phyloP scores from a whole-genome alignment of 1,140 invertebrate species.

The Pomacea maculata region DNA sequence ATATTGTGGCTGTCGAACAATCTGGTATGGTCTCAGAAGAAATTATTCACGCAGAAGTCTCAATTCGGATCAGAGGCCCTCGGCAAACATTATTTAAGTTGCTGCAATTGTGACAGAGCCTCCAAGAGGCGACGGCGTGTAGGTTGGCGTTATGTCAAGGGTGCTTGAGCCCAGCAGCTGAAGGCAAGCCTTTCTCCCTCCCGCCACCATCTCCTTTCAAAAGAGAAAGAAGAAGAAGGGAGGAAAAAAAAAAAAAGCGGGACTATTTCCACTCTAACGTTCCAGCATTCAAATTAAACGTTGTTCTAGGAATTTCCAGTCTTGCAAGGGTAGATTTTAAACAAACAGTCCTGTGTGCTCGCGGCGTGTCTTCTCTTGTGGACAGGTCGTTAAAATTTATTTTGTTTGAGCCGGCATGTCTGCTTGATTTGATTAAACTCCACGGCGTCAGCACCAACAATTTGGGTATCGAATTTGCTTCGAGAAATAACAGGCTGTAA shows the following conservation, averaged over 20 bases:
- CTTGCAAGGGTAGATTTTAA: slow-evolving; percentile 12
- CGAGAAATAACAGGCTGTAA: neutral
- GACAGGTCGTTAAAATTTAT: slow-evolving; percentile 16
- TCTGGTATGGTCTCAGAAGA: too few species aligned
- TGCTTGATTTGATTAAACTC: neutral
- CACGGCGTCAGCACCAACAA: slow-evolving; percentile 1
- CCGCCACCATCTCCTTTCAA: neutral
- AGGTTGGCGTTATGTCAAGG: neutral
- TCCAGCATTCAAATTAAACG: slow-evolving; percentile 3
- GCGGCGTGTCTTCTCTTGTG: neutral
- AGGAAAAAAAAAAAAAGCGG: neutral
- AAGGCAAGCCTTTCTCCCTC: neutral
- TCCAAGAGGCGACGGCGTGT: neutral
- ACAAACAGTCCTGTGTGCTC: neutral
- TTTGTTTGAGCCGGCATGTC: slow-evolving; percentile 11
- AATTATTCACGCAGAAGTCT: too few species aligned
- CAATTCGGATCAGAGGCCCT: neutral
- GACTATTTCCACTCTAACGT: slow-evolving; percentile 12
- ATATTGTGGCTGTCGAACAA: too few species aligned
- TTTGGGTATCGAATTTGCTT: slow-evolving; percentile 14
- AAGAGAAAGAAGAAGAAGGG: neutral
- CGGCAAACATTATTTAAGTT: slow-evolving; percentile 11
- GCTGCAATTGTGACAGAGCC: slow-evolving; percentile 7
- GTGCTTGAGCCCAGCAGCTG: slow-evolving; percentile 4
- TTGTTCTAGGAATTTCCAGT: slow-evolving; percentile 2